phyloP scores from a whole-genome alignment of 2,888 invertebrate genomes.

The Nowickia ferox region DNA sequence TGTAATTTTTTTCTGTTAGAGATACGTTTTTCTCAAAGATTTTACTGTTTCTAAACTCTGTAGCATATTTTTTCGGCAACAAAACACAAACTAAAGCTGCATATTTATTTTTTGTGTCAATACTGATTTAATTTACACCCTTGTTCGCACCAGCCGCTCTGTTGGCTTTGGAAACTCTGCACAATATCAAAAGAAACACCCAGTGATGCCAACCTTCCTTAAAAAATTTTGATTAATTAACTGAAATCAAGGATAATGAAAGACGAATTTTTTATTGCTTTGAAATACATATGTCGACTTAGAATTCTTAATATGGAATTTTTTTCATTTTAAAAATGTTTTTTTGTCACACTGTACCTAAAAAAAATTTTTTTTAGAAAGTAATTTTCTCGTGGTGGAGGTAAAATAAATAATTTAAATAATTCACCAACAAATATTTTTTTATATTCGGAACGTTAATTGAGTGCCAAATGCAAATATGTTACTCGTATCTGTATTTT shows the following conservation, averaged over 20 bases:
- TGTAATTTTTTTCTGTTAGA: background rate
- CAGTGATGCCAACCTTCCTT: background rate
- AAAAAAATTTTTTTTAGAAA: background rate
- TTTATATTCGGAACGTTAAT: background rate
- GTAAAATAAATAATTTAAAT: background rate
- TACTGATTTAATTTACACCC: constrained; percentile 60
- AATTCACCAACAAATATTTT: background rate
- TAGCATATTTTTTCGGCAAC: constrained; percentile 8
- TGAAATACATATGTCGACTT: too few relatives aligned
- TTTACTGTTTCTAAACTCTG: constrained; percentile 24
- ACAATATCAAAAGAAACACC: background rate
- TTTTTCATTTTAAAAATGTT: too few relatives aligned
- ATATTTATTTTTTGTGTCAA: constrained; percentile 63
- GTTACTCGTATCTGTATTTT: too few relatives aligned
- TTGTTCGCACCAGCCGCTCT: too few relatives aligned
- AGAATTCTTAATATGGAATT: too few relatives aligned
- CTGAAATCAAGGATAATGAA: background rate
- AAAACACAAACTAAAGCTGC: constrained; percentile 24
- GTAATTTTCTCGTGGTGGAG: background rate
- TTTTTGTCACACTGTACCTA: too few relatives aligned
- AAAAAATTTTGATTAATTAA: background rate
- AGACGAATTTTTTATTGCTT: too few relatives aligned
- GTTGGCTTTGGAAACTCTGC: background rate
- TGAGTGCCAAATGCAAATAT: background rate
- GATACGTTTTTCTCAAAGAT: background rate